Evolutionary conservation across 2,797 vertebrate genomes (phyloP).

Genomic region (Gymnopithys bicolor): DNA sequence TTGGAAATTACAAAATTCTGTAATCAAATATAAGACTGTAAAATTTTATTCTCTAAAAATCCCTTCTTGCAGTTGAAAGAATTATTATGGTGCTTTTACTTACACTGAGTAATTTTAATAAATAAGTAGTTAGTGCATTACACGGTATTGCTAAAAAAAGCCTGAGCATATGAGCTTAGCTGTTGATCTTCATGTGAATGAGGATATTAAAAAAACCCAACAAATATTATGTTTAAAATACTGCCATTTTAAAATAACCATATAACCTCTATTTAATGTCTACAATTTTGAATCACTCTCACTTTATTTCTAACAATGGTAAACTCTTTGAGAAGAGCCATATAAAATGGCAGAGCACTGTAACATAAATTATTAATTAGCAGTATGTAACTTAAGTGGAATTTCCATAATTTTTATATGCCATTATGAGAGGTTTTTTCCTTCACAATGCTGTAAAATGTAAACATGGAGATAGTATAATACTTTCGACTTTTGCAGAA

Average conservation of each 20-base stretch:
- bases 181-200: neutral
- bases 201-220: neutral
- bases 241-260: neutral
- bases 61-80: neutral
- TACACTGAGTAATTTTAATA: neutral
- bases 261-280: neutral
- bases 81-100: neutral
- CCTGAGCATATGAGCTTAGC: neutral
- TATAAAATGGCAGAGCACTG: neutral
- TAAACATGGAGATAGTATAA: neutral
- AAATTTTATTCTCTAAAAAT: neutral
- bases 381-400: neutral
- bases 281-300: neutral
- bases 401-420: neutral
- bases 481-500: neutral
- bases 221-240: neutral
- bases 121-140: neutral
- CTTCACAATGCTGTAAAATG: neutral
- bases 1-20: neutral
- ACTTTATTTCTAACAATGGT: neutral
- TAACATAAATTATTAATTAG: neutral
- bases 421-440: neutral
- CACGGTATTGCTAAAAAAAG: neutral
- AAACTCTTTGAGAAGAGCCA: neutral
- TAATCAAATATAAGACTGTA: neutral